Conservation (phyloP, 2,113 vertebrate species). For the Mormoops blainvillei region DNA sequence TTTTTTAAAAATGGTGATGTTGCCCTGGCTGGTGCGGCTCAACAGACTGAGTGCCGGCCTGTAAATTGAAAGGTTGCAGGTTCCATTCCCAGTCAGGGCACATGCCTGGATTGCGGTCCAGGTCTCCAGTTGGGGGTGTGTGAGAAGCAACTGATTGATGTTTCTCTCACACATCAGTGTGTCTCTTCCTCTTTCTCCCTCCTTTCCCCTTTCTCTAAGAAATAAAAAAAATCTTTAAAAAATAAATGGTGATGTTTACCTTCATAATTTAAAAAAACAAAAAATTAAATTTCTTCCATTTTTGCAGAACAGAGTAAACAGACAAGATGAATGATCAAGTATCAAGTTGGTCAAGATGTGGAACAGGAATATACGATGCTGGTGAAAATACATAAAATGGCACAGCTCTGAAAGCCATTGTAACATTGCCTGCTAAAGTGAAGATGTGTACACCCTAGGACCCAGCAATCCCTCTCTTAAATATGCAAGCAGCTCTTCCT, state of each 20-base stretch:
- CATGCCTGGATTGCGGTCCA: too few relatives aligned
- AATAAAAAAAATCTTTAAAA: neutral
- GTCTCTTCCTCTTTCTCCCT: too few relatives aligned
- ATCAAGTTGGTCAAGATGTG: neutral
- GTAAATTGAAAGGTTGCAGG: too few relatives aligned
- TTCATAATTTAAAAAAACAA: conserved; percentile 15
- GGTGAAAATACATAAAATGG: neutral
- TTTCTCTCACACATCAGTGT: too few relatives aligned
- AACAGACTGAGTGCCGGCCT: too few relatives aligned
- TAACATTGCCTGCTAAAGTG: neutral
- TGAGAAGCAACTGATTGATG: too few relatives aligned
- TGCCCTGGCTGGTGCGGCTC: too few relatives aligned
- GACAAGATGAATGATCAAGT: neutral
- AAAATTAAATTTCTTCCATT: neutral
- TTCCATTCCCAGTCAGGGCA: too few relatives aligned
- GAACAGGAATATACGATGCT: neutral
- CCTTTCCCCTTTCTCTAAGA: too few relatives aligned
- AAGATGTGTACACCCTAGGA: neutral
- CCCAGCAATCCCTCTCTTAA: neutral
- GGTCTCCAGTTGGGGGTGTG: too few relatives aligned
- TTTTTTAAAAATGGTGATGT: neutral
- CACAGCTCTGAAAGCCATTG: neutral
- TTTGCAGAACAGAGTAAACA: neutral
- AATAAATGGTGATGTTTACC: neutral
- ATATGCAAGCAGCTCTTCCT: neutral